Evolutionary conservation across 1,140 invertebrate species (phyloP), one percentile per base, ranked within the genome.

Genomic region (Aphis craccivora): DNA sequence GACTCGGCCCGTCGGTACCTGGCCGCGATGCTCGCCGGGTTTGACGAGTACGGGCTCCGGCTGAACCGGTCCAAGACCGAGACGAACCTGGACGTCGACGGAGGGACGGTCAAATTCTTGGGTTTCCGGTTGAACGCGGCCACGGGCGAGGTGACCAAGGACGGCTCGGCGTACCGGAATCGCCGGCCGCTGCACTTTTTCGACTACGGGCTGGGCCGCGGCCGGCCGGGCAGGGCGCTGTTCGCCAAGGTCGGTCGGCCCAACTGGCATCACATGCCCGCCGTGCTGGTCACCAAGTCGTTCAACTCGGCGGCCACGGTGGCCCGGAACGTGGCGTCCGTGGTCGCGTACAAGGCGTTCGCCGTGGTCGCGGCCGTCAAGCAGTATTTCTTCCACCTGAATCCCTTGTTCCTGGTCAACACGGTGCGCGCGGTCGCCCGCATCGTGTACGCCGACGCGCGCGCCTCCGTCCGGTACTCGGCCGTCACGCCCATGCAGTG

Each of bases 351-450:
- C 81, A 93, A 86, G 40, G 91, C 91, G 2, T 84, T 84, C 18
- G 35, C 67, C 4, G 48, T 53, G 7, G 6, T 93, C 8, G 6
- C 76, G 35, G 45, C 76, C 3, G 9, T 84, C 22, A 84, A 53
- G 81, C 91, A 93, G 7, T 93, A 93, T 9, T 93, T 93, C 25
- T 84, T 81, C 23, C 91, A 93, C 23, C 43, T 84, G 37, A 93
- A 93, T 25, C 43, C 67, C 5, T 22, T 3, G 76, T 93, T 55
- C 81, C 23, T 93, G 4, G 11, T 48, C 35, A 53, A 37, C 6
- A 53, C 20, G 1, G 35, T 86, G 14, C 91, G 37, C 45, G 81
- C 45, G 1, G 22, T 93, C 81, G 81, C 67, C 3, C 60, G 60
- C 11, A n/a, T 93, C 14, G 22, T 93, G n/a, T 93, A 84, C 37